Base-by-base conservation (phyloP, 2,113 vertebrate genomes). In the Scomber colias region DNA sequence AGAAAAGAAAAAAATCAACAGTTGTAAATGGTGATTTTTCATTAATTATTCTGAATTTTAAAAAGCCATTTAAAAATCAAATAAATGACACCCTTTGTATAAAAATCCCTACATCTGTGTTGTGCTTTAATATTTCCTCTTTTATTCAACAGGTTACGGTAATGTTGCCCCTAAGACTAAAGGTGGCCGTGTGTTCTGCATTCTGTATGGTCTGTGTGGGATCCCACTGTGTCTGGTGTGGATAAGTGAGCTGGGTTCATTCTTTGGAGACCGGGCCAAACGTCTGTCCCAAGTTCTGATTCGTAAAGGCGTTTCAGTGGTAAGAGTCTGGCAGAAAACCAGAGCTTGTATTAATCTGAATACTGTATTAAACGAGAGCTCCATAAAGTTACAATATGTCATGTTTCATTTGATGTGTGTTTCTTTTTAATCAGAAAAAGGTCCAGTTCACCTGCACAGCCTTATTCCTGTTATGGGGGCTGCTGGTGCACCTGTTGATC, bases 181-280 rank as follows among this genome's bases (percentile, higher is more conserved):
- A 0, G 90, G 94, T 0, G 98, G 98, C 0, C 97, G 97, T 27
- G 94, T 98, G 78, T 99, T 99, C 94, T 99, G 97, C 82, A 97
- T 99, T 90, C 94, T 99, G 91, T 99, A 98, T 2, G 98, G 98
- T 9, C 95, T 99, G 54, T 99, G 96, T 63, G 98, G 98, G 69
- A 97, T 98, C 77, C 98, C 98, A 0, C 95, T 99, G 55, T 99
- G 98, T 80, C 94, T 99, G 92, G 98, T 97, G 0, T 99, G 98
- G 98, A 97, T 99, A 89, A 99, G 97, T 62, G 95, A 97, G 74
- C 90, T 99, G 89, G 98, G 98, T 40, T 99, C 97, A 21, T 99
- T 99, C 88, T 99, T 99, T 62, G 97, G 97, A 60, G 96, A 97
- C 78, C 95, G 98, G 31, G 95, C 97, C 67, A 99, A 97, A 90